These are phyloP conservation scores for Druceiella hillmani DNA, from an alignment of 2,888 invertebrate species.

Conservation along the genomic window DNA sequence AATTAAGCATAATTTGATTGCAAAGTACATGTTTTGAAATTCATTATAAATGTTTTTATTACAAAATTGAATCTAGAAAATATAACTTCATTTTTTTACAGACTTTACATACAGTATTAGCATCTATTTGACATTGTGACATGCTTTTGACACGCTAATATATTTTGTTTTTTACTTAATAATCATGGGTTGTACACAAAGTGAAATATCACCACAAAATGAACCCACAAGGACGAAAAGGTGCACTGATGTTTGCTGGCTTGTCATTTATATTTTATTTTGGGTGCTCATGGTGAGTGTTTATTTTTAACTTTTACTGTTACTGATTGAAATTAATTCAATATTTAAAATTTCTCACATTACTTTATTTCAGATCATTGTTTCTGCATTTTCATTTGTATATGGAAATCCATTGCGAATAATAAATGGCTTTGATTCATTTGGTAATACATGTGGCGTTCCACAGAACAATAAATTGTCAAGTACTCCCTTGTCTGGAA, in stretches of 20 bases:
- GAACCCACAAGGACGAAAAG: conserved; percentile 57
- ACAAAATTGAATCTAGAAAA: too few species aligned
- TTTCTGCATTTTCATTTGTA: conserved; percentile 82
- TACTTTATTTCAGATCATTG: conserved; percentile 69
- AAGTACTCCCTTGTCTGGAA: conserved; percentile 70
- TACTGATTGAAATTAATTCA: not conserved
- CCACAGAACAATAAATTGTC: conserved; percentile 69
- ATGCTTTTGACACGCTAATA: too few species aligned
- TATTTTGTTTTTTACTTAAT: not conserved
- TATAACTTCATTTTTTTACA: too few species aligned
- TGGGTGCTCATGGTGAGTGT: conserved; percentile 76
- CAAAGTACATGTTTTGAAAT: too few species aligned
- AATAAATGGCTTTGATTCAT: conserved; percentile 89
- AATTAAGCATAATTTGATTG: too few species aligned
- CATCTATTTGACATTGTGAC: too few species aligned
- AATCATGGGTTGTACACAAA: conserved; percentile 62
- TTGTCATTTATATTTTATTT: conserved; percentile 70
- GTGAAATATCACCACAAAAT: conserved; percentile 58
- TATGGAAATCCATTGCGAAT: conserved; percentile 82
- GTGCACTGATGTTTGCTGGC: conserved; percentile 81
- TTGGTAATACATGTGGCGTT: conserved; percentile 91
- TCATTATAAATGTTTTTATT: too few species aligned
- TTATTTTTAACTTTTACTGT: conserved; percentile 11
- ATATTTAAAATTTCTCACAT: not conserved
- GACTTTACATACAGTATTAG: too few species aligned